Percentiles rank a stretch among this genome's conserved stretches.
Conservation (phyloP, 2,113 vertebrate genomes). For the Anser cygnoides region DNA sequence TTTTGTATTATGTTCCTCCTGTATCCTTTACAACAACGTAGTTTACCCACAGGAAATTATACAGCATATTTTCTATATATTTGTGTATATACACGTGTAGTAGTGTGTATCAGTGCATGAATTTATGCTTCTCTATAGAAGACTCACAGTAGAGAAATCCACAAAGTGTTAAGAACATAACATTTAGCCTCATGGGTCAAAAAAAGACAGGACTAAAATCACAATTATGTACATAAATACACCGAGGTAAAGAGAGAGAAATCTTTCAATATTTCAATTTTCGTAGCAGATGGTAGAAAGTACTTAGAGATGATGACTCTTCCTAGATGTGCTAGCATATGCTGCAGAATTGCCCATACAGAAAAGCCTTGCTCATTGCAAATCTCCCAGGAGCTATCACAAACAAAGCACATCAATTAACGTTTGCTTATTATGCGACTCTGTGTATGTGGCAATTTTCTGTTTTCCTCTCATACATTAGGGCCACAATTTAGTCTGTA, state of each 20-base stretch:
- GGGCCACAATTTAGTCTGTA: constrained; percentile 47
- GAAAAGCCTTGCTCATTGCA: constrained; percentile 69
- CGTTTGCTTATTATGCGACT: constrained; percentile 71
- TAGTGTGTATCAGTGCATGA: not conserved
- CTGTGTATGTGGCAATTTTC: constrained; percentile 45
- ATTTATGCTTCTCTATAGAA: not conserved
- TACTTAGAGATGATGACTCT: constrained; percentile 67
- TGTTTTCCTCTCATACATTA: constrained; percentile 46
- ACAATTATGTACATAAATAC: not conserved
- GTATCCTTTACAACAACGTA: not conserved
- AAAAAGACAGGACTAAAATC: constrained; percentile 30
- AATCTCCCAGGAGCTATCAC: constrained; percentile 72
- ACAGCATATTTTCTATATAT: not conserved
- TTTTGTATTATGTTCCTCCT: not conserved
- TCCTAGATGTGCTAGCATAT: constrained; percentile 74
- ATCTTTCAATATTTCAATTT: constrained; percentile 62
- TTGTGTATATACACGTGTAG: not conserved
- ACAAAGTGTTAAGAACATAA: not conserved
- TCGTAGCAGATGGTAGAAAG: constrained; percentile 74
- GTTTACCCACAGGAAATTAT: not conserved
- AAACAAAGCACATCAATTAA: constrained; percentile 74
- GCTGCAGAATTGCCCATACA: constrained; percentile 67
- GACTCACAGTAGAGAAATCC: not conserved
- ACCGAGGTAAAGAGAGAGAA: not conserved
- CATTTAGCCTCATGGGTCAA: constrained; percentile 8